These are phyloP conservation scores for Perodicticus potto DNA, from an alignment of 2,797 vertebrate species.

Conservation along the genomic window DNA sequence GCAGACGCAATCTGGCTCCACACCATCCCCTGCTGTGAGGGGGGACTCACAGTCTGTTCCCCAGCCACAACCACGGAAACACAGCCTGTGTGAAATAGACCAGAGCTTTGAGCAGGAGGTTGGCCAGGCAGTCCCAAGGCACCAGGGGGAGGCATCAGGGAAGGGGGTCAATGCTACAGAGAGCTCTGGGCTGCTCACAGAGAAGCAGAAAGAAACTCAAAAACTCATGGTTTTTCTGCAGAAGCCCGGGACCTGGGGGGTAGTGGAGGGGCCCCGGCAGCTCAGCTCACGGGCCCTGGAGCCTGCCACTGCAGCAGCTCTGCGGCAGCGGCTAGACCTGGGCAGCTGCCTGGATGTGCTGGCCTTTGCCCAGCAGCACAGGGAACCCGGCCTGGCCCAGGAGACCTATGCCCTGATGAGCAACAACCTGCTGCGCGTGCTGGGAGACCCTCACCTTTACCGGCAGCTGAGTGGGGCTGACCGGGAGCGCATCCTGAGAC, in stretches of 20 bases:
- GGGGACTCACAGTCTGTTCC: background rate
- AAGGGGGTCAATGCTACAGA: background rate
- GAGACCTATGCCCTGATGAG: slow-evolving; percentile 81
- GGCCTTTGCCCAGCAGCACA: slow-evolving; percentile 77
- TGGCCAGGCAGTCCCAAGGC: background rate
- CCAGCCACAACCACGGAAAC: slow-evolving; percentile 15
- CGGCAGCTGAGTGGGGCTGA: slow-evolving; percentile 76
- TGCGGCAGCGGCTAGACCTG: slow-evolving; percentile 55
- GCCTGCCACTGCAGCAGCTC: background rate
- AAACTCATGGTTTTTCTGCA: slow-evolving; percentile 70
- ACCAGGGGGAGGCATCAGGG: background rate
- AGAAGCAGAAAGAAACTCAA: slow-evolving; percentile 57
- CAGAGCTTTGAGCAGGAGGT: slow-evolving; percentile 11
- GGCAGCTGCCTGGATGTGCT: slow-evolving; percentile 80
- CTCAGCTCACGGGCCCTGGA: background rate
- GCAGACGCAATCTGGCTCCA: background rate
- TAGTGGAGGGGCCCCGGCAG: slow-evolving; percentile 46
- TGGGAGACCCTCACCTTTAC: slow-evolving; percentile 77
- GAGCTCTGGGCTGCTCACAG: background rate
- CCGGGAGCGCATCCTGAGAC: slow-evolving; percentile 75
- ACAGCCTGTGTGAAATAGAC: slow-evolving; percentile 48
- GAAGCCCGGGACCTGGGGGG: slow-evolving; percentile 52
- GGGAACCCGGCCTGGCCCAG: slow-evolving; percentile 60
- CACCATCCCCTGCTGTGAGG: accelerated
- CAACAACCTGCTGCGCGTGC: slow-evolving; percentile 81